Evolutionary conservation across 2,888 invertebrate genomes (phyloP).

Genomic region (Drosophila quinaria): DNA sequence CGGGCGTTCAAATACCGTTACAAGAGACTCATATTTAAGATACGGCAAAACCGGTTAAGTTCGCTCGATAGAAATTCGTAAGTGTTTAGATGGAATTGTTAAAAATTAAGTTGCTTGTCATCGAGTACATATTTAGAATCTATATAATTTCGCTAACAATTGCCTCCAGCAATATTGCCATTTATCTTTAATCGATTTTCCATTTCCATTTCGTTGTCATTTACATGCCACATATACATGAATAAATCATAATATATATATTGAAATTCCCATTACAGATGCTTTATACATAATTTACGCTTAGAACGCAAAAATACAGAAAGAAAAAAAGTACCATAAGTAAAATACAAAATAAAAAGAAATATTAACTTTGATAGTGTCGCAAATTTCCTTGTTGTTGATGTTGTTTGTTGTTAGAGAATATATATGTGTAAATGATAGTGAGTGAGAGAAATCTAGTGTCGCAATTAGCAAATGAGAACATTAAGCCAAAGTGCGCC

Average conservation of each 20-base stretch:
- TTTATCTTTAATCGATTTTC: conserved; percentile 23
- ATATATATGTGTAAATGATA: background rate
- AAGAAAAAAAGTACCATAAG: background rate
- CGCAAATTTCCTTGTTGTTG: conserved; percentile 35
- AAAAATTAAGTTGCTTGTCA: background rate
- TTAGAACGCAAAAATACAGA: conserved; percentile 35
- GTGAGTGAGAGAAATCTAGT: conserved; percentile 5
- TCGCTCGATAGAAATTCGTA: conserved; percentile 39
- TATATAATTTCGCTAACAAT: conserved; percentile 12
- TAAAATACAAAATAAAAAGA: conserved; percentile 6
- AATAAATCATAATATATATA: conserved; percentile 62
- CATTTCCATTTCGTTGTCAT: conserved; percentile 45
- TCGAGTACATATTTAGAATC: conserved; percentile 3
- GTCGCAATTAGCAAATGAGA: conserved; percentile 30
- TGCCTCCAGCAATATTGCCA: conserved; percentile 4
- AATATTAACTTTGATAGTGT: conserved; percentile 40
- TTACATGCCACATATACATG: conserved; percentile 32
- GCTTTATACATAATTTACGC: conserved; percentile 55
- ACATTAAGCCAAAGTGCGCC: conserved; percentile 14
- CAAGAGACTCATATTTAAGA: conserved; percentile 21
- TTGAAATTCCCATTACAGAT: conserved; percentile 77
- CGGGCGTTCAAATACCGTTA: conserved; percentile 13
- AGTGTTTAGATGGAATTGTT: conserved; percentile 27
- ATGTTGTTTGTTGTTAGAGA: conserved; percentile 33
- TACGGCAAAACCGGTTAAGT: conserved; percentile 50